A percentile compares a stretch with the other conserved stretches of the same genome.
Evolutionary conservation across 2,797 vertebrate genomes (phyloP).

Genomic region (Pteronotus mesoamericanus): DNA sequence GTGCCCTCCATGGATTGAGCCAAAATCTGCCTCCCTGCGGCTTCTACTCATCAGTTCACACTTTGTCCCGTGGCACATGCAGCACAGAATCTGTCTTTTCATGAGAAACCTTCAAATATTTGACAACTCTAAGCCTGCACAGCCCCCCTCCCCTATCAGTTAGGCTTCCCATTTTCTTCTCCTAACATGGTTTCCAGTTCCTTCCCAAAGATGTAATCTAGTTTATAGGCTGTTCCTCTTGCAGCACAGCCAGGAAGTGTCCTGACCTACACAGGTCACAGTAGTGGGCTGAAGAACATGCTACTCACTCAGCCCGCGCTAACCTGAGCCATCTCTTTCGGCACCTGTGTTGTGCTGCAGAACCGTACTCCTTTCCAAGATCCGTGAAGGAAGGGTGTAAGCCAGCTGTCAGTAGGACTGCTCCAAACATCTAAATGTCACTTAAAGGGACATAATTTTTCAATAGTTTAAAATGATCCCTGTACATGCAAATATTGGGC

Average conservation of each 20-base stretch:
- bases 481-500: background rate
- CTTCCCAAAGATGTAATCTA: background rate
- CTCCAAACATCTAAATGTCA: background rate
- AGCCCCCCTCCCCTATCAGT: background rate
- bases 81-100: background rate
- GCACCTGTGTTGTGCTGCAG: background rate
- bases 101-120: background rate
- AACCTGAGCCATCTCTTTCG: background rate
- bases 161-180: background rate
- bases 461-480: background rate
- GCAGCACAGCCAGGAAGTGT: background rate
- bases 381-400: background rate
- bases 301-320: background rate
- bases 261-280: background rate
- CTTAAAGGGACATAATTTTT: background rate
- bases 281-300: background rate
- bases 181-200: background rate
- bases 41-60: background rate
- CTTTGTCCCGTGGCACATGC: background rate
- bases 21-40: background rate
- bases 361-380: background rate
- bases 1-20: background rate
- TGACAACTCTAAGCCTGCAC: background rate
- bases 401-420: background rate
- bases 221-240: background rate